Evolutionary conservation across 1,140 invertebrate species (phyloP), one percentile per base, ranked within the genome.

Genomic region (Condylostylus longicornis): DNA sequence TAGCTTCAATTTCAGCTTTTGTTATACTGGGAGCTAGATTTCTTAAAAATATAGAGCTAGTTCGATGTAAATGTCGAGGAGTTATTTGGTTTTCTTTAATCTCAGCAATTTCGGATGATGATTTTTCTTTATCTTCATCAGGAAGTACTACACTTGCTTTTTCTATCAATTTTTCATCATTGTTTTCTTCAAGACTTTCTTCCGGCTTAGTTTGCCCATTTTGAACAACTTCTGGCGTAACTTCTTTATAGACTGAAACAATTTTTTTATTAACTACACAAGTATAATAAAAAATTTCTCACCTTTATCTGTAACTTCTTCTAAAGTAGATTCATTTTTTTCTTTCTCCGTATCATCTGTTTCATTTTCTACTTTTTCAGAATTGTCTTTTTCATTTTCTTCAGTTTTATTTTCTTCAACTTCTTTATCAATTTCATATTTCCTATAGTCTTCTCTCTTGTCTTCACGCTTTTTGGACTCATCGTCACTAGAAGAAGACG

Each of bases 1-100:
- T 80, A n/a, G 82, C 79, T 72, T 97, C 93, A 5, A 98, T 82
- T 72, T 99, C 95, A 33, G 85, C 80, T 57, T 94, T 93, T 0
- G 89, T 97, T 35, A 98, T 95, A 3, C 82, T 82, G 0, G 94
- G 89, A 1, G 93, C 85, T 20, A 99, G 69, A 63, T 97, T 97
- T 19, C 94, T 69, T 12, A 99, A 68, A 53, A 98, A 98, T 42
- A 99, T 96, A 1, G 93, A 97, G 14, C 84, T 85, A 3, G 95
- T 98, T 59, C 89, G 88, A 56, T 98, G 94, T 15, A 84, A 61
- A 17, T 75, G 75, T 38, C 76, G 67, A 1, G 71, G 70, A 21
- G 70, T 68, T 3, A 49, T 49, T 40, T 64, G 70, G 47, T 66
- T 71, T 5, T 68, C 62, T 18, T 64, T 63, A 31, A 68, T 57